Conservation (phyloP, 2,888 invertebrate genomes). For the Drosophila bunnanda region DNA sequence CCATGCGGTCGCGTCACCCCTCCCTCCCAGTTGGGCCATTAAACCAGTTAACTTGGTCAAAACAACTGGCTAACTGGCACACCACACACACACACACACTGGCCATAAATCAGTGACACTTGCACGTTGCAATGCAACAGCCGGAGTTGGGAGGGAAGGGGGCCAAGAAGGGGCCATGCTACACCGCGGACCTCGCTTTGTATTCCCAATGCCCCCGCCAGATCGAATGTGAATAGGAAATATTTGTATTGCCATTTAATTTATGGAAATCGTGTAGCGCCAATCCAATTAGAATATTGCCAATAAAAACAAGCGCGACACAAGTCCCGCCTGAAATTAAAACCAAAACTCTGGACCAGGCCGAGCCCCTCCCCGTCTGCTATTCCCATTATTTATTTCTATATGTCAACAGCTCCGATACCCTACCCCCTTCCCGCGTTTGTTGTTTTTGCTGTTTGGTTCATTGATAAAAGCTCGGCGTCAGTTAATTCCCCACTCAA, state of each 20-base stretch:
- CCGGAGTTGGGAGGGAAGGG: constrained; percentile 31
- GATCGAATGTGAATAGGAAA: constrained; percentile 57
- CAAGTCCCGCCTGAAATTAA: constrained; percentile 15
- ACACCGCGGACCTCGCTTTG: constrained; percentile 19
- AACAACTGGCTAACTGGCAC: constrained; percentile 51
- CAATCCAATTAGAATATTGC: constrained; percentile 62
- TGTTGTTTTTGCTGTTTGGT: constrained; percentile 17
- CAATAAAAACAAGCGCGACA: constrained; percentile 15
- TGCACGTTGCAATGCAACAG: constrained; percentile 63
- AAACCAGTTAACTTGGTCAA: constrained; percentile 76
- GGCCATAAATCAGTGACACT: constrained; percentile 77
- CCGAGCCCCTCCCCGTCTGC: constrained; percentile 32
- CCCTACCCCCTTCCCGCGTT: neutral
- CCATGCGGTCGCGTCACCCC: neutral
- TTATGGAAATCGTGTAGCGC: constrained; percentile 69
- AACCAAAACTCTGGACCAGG: constrained; percentile 8
- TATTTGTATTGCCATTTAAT: constrained; percentile 63
- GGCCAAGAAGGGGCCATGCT: constrained; percentile 13
- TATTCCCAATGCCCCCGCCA: constrained; percentile 20
- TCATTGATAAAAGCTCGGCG: constrained; percentile 60
- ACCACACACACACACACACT: constrained; percentile 35
- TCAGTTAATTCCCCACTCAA: constrained; percentile 30
- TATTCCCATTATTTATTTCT: constrained; percentile 6
- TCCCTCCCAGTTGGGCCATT: constrained; percentile 57
- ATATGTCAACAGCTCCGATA: constrained; percentile 9